A percentile compares a stretch with the other conserved stretches of the same genome.
These are phyloP conservation scores for Melanotaenia pygmaea DNA, from an alignment of 2,797 vertebrate species.

Conservation along the genomic window DNA sequence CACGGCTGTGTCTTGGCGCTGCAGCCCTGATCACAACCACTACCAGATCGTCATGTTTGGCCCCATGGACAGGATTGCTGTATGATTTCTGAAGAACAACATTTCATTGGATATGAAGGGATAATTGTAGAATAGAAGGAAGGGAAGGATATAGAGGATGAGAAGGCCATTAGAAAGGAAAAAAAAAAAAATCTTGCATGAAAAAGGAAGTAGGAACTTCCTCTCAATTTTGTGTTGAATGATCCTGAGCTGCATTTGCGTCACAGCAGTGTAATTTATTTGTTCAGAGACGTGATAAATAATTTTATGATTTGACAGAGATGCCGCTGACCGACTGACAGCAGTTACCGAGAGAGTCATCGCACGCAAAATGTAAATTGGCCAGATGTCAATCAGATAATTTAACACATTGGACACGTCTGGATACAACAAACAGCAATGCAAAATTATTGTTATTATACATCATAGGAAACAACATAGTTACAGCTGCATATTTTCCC, in stretches of 20 bases:
- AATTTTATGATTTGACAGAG: conserved; percentile 60
- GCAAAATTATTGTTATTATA: conserved; percentile 2
- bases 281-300: conserved; percentile 53
- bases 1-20: conserved; percentile 73
- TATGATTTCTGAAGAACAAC: conserved; percentile 34
- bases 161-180: conserved; percentile 8
- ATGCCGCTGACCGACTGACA: conserved; percentile 46
- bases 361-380: conserved; percentile 44
- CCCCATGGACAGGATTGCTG: conserved; percentile 56
- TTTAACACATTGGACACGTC: conserved; percentile 39
- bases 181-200: conserved; percentile 31
- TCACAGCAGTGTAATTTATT: conserved; percentile 63
- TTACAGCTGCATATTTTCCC: conserved; percentile 6
- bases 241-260: conserved; percentile 59
- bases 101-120: conserved; percentile 38
- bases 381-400: conserved; percentile 58
- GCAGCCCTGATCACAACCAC: conserved; percentile 61
- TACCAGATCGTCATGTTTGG: conserved; percentile 57
- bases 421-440: conserved; percentile 23
- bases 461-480: conserved; percentile 22
- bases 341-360: conserved; percentile 52
- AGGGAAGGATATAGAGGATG: conserved; percentile 25
- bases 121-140: conserved; percentile 47
- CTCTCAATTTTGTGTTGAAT: conserved; percentile 38
- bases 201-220: conserved; percentile 45